Conservation (phyloP, 2,113 vertebrate genomes). For the Tauraco erythrolophus region DNA sequence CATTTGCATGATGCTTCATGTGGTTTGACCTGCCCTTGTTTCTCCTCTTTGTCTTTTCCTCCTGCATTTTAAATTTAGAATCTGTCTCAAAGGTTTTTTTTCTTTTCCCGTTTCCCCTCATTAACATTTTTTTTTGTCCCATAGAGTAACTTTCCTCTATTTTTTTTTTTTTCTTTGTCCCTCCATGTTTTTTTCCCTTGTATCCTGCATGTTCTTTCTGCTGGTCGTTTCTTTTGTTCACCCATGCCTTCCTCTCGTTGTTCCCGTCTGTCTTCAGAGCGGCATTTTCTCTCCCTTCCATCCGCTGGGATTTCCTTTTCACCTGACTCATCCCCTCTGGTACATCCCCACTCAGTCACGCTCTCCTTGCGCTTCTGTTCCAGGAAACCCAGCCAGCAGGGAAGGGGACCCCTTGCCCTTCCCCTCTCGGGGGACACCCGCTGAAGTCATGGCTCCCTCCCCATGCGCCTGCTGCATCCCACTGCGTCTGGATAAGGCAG, state of each 20-base stretch:
- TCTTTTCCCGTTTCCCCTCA: not conserved
- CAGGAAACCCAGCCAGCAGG: not conserved
- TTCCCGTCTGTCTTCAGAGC: not conserved
- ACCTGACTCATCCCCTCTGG: constrained; percentile 44
- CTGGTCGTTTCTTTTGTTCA: constrained; percentile 19
- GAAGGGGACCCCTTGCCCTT: not conserved
- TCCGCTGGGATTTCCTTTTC: constrained; percentile 61
- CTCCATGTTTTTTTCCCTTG: not conserved
- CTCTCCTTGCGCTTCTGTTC: not conserved
- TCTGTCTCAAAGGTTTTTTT: not conserved
- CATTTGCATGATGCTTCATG: not conserved
- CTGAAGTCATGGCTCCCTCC: not conserved
- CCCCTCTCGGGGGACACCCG: not conserved
- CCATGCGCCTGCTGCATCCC: not conserved
- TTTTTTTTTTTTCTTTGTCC: not conserved
- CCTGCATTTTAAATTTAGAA: not conserved
- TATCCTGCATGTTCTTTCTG: not conserved
- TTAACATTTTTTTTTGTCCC: not conserved
- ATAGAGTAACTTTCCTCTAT: not conserved
- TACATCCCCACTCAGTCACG: not conserved
- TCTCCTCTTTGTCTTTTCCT: constrained; percentile 19
- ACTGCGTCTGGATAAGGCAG: not conserved
- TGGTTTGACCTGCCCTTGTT: constrained; percentile 23
- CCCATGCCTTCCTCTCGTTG: constrained; percentile 1
- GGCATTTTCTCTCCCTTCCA: constrained; percentile 14